phyloP scores from a whole-genome alignment of 1,140 invertebrate genomes.

The Lordiphosa mommai region DNA sequence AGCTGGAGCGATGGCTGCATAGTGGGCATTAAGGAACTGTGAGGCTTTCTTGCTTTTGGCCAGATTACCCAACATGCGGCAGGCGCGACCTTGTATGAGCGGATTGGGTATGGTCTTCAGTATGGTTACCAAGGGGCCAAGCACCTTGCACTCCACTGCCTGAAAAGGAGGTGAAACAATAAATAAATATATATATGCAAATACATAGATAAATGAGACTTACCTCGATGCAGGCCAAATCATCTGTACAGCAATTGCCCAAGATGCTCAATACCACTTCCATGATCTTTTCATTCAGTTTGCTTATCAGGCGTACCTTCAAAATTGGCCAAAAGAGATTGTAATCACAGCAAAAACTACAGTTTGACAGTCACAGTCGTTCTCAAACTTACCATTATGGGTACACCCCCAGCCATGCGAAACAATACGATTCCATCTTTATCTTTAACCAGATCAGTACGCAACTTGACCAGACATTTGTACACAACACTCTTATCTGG shows the following conservation, averaged over 20 bases:
- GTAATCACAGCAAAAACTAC: conserved; percentile 1
- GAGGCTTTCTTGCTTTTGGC: conserved; percentile 64
- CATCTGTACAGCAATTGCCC: conserved; percentile 81
- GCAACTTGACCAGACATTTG: conserved; percentile 72
- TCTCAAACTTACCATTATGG: conserved; percentile 56
- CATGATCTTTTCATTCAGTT: conserved; percentile 78
- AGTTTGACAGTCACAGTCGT: neutral
- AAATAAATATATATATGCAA: neutral
- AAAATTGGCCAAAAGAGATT: conserved; percentile 1
- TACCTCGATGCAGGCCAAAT: conserved; percentile 68
- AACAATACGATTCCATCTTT: conserved; percentile 72
- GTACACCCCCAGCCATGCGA: conserved; percentile 61
- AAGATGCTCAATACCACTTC: conserved; percentile 81
- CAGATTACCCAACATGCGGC: conserved; percentile 71
- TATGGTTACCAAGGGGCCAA: conserved; percentile 59
- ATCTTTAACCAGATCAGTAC: conserved; percentile 75
- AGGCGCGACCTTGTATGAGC: conserved; percentile 70
- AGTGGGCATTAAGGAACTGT: conserved; percentile 36
- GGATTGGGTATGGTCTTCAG: conserved; percentile 76
- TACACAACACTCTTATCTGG: conserved; percentile 69
- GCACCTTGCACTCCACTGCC: conserved; percentile 68
- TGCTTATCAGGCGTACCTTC: conserved; percentile 53
- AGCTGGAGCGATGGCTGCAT: conserved; percentile 61
- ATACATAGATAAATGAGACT: neutral
- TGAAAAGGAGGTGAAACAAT: conserved; percentile 17